Evolutionary conservation across 2,888 invertebrate species (phyloP).

Genomic region (Heliconius charithonia): DNA sequence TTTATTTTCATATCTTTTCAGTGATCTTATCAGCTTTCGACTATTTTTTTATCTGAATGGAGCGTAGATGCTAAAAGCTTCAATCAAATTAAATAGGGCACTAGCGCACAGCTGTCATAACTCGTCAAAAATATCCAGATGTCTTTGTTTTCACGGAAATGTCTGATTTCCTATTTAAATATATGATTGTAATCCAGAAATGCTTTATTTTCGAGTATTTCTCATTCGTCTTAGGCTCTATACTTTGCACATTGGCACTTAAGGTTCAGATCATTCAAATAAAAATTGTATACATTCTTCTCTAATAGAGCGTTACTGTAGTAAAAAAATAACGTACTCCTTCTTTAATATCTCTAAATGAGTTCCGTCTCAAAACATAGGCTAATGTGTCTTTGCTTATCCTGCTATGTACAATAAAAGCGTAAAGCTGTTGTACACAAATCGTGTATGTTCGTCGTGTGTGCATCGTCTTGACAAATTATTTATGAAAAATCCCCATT

Average conservation of each 20-base stretch:
- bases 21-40: slow-evolving; percentile 29
- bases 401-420: too few relatives aligned
- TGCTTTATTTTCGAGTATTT: not conserved
- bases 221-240: not conserved
- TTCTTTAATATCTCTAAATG: too few relatives aligned
- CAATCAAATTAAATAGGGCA: slow-evolving; percentile 39
- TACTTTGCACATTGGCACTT: too few relatives aligned
- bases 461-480: too few relatives aligned
- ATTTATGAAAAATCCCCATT: not conserved
- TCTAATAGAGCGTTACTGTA: too few relatives aligned
- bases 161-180: slow-evolving; percentile 9
- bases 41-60: slow-evolving; percentile 22
- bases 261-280: too few relatives aligned
- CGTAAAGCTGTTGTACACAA: too few relatives aligned
- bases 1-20: slow-evolving; percentile 17
- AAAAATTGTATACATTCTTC: too few relatives aligned
- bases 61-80: slow-evolving; percentile 35
- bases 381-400: too few relatives aligned
- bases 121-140: slow-evolving; percentile 36
- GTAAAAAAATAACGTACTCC: too few relatives aligned
- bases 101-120: slow-evolving; percentile 46
- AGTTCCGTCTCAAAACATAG: too few relatives aligned
- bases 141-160: slow-evolving; percentile 15
- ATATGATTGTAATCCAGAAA: not conserved
- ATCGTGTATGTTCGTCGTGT: too few relatives aligned